Percentiles rank a stretch among this genome's conserved stretches.
Conservation (phyloP, 2,888 invertebrate species). For the Phorcus lineatus region DNA sequence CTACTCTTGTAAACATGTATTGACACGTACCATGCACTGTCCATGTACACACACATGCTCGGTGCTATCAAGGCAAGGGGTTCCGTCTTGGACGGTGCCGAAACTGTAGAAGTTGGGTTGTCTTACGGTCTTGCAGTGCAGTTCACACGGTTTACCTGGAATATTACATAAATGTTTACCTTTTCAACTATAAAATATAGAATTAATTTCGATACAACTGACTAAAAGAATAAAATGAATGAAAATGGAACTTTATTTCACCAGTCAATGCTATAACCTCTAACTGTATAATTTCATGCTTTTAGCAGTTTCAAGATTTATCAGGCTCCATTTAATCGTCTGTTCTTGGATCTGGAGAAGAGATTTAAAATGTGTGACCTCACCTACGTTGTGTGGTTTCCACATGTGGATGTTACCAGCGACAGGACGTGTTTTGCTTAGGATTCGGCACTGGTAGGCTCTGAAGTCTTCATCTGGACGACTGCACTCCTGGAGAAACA, state of each 20-base stretch:
- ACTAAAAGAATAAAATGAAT: too few species aligned
- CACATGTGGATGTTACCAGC: background rate
- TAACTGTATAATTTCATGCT: too few species aligned
- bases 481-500: background rate
- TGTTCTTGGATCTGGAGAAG: too few species aligned
- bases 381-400: background rate
- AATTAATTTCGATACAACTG: too few species aligned
- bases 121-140: background rate
- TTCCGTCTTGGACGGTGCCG: slow-evolving; percentile 20
- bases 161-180: too few species aligned
- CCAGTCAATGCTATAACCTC: too few species aligned
- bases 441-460: slow-evolving; percentile 1
- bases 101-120: slow-evolving; percentile 3
- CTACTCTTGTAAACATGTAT: too few species aligned
- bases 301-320: too few species aligned
- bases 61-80: background rate
- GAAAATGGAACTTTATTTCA: too few species aligned
- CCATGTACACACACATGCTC: slow-evolving; percentile 11
- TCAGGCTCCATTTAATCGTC: too few species aligned
- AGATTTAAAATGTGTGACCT: background rate
- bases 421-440: background rate
- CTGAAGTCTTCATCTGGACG: background rate
- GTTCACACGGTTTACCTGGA: slow-evolving; percentile 18
- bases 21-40: slow-evolving; percentile 3
- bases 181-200: too few species aligned